Base-by-base conservation (phyloP, 2,797 vertebrate species). In the Lagodon rhomboides region DNA sequence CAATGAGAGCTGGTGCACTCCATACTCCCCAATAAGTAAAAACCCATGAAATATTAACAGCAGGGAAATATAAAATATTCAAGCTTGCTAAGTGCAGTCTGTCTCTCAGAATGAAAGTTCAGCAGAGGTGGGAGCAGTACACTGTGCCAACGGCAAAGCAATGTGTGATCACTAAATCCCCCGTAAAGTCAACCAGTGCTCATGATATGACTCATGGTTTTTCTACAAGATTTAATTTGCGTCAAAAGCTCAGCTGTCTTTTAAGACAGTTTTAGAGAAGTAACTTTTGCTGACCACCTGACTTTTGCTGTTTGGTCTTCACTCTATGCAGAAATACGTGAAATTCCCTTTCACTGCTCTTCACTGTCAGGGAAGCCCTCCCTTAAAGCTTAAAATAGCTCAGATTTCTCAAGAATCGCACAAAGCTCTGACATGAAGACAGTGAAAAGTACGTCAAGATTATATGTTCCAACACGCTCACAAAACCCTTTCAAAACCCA, bases 41-140 rank as follows among this genome's bases (percentile, higher is more conserved):
- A 86, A 66, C 25, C n/a, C 18, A 73, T 86, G 0, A 89, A 81
- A 80, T 73, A 86, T 89, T 86, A 62, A 86, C 20, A 49, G 12
- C 23, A 30, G 27, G 56, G 15, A 71, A 44, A 23, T n/a, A 83
- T 90, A 2, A 84, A 79, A 82, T 73, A 86, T 85, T 86, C 3
- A 85, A 50, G 60, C 8, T 10, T n/a, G 17, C 34, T 72, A 65
- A 85, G 68, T 79, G 73, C 62, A 79, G 15, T n/a, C 34, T 61
- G 56, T 55, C 67, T 22, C 55, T 79, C n/a, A 58, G 17, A 70
- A 25, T 54, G 17, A 58, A 62, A 70, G 44, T 30, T 64, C 15
- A 66, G 56, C 18, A 18, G 47, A 13, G 2, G 43, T 62, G 43
- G 30, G 12, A 55, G 15, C 22, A 44, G 5, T 16, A 8, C 16